These are phyloP conservation scores for Aphidoletes aphidimyza DNA, from an alignment of 2,888 invertebrate genomes.

Conservation along the genomic window DNA sequence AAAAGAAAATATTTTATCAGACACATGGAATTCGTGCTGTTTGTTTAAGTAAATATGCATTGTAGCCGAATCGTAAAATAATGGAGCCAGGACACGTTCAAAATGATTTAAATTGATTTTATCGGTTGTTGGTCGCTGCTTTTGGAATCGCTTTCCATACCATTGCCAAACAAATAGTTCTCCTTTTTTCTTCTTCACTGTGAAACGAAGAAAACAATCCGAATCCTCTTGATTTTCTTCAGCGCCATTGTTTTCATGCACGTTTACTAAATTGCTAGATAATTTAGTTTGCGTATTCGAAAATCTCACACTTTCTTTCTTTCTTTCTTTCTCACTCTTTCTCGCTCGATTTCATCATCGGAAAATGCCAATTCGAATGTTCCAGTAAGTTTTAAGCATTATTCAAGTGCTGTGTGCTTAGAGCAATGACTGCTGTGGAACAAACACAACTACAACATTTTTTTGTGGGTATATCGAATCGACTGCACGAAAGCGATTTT, in stretches of 20 bases:
- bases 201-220: not conserved
- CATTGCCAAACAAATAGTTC: too few relatives aligned
- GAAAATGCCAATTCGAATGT: not conserved
- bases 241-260: not conserved
- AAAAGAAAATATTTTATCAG: slow-evolving; percentile 36
- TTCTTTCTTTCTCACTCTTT: not conserved
- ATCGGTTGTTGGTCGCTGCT: not conserved
- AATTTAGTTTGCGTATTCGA: slow-evolving; percentile 43
- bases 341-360: not conserved
- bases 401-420: too few relatives aligned
- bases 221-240: not conserved
- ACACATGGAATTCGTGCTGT: slow-evolving; percentile 33
- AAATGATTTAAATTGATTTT: slow-evolving; percentile 42
- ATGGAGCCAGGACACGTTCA: slow-evolving; percentile 49
- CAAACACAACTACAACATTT: not conserved
- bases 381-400: not conserved
- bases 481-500: slow-evolving; percentile 39
- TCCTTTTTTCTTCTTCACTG: not conserved
- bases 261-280: slow-evolving; percentile 9
- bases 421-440: not conserved
- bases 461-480: not conserved
- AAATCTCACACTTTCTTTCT: not conserved
- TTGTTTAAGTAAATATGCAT: slow-evolving; percentile 30
- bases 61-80: not conserved
- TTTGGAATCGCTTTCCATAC: not conserved